These are phyloP conservation scores for Rhabdomys pumilio DNA, from an alignment of 2,797 vertebrate species.

Conservation along the genomic window DNA sequence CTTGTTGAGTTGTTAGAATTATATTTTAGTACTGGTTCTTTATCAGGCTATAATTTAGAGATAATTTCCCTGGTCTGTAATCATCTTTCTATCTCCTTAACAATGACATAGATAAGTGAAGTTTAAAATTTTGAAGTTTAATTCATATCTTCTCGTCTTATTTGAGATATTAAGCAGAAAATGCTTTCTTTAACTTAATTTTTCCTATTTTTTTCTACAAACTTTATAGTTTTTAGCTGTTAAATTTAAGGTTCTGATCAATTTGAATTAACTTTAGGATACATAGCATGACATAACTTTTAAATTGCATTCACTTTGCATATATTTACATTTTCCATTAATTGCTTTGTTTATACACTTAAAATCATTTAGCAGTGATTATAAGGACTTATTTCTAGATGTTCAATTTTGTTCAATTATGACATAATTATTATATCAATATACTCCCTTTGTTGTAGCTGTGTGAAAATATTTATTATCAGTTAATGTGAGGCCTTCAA, in stretches of 20 bases:
- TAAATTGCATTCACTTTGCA: background rate
- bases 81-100: background rate
- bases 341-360: background rate
- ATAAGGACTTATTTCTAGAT: background rate
- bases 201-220: background rate
- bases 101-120: background rate
- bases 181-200: background rate
- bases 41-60: background rate
- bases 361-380: background rate
- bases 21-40: background rate
- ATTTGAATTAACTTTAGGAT: background rate
- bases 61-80: background rate
- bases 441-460: background rate
- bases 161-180: background rate
- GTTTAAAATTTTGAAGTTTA: background rate
- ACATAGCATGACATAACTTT: background rate
- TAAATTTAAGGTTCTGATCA: background rate
- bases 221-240: background rate
- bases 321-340: background rate
- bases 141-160: background rate
- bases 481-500: background rate
- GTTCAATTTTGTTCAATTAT: background rate
- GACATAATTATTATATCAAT: background rate
- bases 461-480: background rate
- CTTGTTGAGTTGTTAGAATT: background rate